Evolutionary conservation across 2,113 vertebrate species (phyloP).

Genomic region (Pogonocichla stellata): DNA sequence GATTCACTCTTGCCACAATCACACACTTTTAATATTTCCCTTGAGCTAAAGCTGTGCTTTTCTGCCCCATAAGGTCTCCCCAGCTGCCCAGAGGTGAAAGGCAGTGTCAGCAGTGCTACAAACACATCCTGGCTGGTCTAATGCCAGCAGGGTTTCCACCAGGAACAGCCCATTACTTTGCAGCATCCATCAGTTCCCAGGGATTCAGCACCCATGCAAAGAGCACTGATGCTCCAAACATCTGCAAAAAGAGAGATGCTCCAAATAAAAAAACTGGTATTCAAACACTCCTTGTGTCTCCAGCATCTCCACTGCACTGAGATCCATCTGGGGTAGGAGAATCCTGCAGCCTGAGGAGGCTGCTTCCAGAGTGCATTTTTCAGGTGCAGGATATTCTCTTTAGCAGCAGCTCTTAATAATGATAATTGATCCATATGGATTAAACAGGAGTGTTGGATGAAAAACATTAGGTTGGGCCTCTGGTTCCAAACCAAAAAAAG

Average conservation of each 20-base stretch:
- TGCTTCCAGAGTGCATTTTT: not conserved
- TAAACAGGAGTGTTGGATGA: not conserved
- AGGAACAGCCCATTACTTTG: not conserved
- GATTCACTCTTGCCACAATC: not conserved
- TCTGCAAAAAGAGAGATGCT: not conserved
- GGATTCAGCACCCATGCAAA: not conserved
- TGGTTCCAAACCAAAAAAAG: slow-evolving; percentile 26
- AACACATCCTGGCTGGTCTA: not conserved
- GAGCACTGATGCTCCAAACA: not conserved
- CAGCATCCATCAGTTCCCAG: not conserved
- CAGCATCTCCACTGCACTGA: not conserved
- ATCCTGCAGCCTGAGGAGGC: not conserved
- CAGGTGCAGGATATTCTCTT: not conserved
- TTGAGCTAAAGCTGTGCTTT: not conserved
- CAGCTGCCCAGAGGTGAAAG: not conserved
- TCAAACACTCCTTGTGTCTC: not conserved
- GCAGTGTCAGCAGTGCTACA: not conserved
- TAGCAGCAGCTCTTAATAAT: not conserved
- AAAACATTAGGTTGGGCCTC: not conserved
- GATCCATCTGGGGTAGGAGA: not conserved
- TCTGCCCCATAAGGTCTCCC: not conserved
- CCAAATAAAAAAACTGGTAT: not conserved
- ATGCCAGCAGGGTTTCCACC: not conserved
- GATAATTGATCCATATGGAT: slow-evolving; percentile 21
- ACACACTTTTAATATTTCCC: not conserved